phyloP scores from a whole-genome alignment of 1,140 invertebrate species.

The Caenorhabditis remanei region DNA sequence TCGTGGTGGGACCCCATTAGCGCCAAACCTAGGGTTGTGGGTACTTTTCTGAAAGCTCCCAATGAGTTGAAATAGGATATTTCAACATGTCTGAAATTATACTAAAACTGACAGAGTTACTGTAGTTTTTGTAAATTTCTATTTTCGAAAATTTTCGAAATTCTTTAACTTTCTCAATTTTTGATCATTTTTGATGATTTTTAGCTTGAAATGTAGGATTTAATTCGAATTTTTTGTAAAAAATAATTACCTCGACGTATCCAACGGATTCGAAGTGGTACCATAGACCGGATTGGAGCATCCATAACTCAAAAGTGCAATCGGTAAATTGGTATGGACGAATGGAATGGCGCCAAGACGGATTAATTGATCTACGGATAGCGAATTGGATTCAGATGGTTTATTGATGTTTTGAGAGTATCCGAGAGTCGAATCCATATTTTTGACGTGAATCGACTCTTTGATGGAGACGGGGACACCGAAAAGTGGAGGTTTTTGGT shows the following conservation, averaged over 20 bases:
- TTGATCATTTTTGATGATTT: background rate
- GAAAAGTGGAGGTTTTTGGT: constrained; percentile 73
- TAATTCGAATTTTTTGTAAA: background rate
- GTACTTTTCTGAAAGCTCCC: background rate
- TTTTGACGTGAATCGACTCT: constrained; percentile 74
- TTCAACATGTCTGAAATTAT: too few species aligned
- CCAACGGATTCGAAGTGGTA: constrained; percentile 73
- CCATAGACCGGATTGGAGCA: constrained; percentile 77
- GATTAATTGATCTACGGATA: constrained; percentile 55
- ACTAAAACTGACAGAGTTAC: too few species aligned
- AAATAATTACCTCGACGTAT: constrained; percentile 54
- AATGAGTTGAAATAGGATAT: background rate
- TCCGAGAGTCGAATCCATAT: constrained; percentile 28
- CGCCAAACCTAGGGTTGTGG: background rate
- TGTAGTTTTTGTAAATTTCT: too few species aligned
- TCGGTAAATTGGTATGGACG: constrained; percentile 80
- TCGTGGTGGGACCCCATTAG: background rate
- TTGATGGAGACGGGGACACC: constrained; percentile 77
- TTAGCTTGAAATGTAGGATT: background rate
- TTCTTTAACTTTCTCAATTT: background rate
- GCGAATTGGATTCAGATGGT: constrained; percentile 1
- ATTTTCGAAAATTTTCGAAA: background rate
- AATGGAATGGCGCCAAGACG: constrained; percentile 79
- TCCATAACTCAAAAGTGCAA: constrained; percentile 77
- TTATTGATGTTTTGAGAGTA: constrained; percentile 47